Percentiles rank a stretch among this genome's conserved stretches.
Conservation (phyloP, 2,888 invertebrate species). For the Cyaniris semiargus region DNA sequence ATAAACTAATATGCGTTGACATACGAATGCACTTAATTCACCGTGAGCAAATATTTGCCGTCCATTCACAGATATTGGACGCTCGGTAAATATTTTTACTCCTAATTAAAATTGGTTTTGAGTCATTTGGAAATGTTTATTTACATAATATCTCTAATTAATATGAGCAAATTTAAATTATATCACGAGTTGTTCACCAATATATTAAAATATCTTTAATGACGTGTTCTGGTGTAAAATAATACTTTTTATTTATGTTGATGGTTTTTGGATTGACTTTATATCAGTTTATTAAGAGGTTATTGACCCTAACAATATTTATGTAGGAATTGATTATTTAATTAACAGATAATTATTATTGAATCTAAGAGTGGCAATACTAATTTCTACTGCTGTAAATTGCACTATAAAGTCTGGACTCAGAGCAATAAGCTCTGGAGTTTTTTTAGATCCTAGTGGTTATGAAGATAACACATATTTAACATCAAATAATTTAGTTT, state of each 20-base stretch:
- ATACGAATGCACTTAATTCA: conserved; percentile 6
- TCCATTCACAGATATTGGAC: not conserved
- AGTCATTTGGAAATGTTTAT: not conserved
- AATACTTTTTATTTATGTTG: not conserved
- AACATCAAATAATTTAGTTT: too few relatives aligned
- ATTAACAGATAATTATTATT: too few relatives aligned
- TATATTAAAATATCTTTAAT: not conserved
- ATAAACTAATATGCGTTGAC: conserved; percentile 19
- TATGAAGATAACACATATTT: too few relatives aligned
- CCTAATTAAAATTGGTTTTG: not conserved
- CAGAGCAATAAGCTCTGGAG: too few relatives aligned
- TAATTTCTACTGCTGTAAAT: too few relatives aligned
- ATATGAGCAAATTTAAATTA: not conserved
- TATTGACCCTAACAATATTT: not conserved
- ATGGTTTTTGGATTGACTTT: not conserved
- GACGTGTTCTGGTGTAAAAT: not conserved
- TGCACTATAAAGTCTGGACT: too few relatives aligned
- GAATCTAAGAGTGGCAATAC: too few relatives aligned
- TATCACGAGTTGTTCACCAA: not conserved
- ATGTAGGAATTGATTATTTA: too few relatives aligned
- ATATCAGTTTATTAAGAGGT: not conserved
- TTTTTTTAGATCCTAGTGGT: too few relatives aligned
- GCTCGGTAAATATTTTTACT: not conserved
- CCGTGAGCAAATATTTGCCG: not conserved
- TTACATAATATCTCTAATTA: not conserved